Conservation (phyloP, 2,797 vertebrate species). For the Monodelphis domestica region DNA sequence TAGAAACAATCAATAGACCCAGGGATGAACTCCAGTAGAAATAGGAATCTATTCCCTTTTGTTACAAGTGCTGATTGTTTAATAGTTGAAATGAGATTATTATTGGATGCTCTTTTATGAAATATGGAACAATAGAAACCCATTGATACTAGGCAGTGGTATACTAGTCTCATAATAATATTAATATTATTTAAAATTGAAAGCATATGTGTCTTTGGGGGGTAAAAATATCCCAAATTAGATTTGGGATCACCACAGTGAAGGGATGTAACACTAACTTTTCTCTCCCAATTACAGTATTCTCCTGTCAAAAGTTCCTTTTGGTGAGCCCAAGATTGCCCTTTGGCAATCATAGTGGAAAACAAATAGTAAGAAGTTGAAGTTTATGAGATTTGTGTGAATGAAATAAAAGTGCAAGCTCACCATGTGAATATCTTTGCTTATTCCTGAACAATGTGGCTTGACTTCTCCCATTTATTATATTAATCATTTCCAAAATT, state of each 20-base stretch:
- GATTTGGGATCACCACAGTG: slow-evolving; percentile 31
- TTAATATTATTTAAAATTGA: slow-evolving; percentile 51
- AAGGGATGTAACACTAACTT: slow-evolving; percentile 45
- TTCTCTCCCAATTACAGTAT: not conserved
- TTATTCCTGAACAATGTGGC: slow-evolving; percentile 5
- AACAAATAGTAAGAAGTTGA: slow-evolving; percentile 1
- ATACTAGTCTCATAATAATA: slow-evolving; percentile 33
- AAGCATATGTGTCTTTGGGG: slow-evolving; percentile 47
- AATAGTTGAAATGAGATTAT: slow-evolving; percentile 37
- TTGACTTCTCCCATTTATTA: not conserved
- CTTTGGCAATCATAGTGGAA: not conserved
- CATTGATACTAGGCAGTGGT: slow-evolving; percentile 41
- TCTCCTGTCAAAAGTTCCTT: slow-evolving; percentile 55
- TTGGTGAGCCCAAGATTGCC: slow-evolving; percentile 40
- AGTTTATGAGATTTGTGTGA: slow-evolving; percentile 8
- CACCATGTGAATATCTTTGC: not conserved
- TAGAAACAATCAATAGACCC: not conserved
- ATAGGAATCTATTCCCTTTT: slow-evolving; percentile 37
- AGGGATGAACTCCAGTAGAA: not conserved
- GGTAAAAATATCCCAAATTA: slow-evolving; percentile 42
- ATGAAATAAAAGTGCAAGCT: not conserved
- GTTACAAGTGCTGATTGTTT: not conserved
- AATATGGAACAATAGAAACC: slow-evolving; percentile 58
- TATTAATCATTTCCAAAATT: slow-evolving; percentile 21
- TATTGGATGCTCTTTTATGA: slow-evolving; percentile 11